A percentile compares a stretch with the other conserved stretches of the same genome.
phyloP scores from a whole-genome alignment of 2,888 invertebrate genomes.

The Agrotis exclamationis region DNA sequence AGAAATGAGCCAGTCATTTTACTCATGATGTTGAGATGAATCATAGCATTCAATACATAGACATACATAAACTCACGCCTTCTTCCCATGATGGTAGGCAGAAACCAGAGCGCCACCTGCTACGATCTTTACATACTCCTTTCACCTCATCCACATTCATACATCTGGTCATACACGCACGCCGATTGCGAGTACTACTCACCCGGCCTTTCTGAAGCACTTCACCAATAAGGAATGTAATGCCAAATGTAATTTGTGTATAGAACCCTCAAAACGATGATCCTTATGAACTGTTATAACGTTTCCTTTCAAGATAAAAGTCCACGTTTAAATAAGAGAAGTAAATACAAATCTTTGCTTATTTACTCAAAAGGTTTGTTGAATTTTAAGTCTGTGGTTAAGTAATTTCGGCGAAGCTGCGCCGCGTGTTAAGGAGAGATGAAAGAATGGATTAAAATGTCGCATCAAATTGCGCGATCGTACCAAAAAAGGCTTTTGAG shows the following conservation, averaged over 20 bases:
- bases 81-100: no score
- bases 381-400: conserved; percentile 40
- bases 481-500: conserved; percentile 39
- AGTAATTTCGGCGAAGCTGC: conserved; percentile 35
- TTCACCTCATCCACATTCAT: no score
- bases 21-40: no score
- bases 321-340: not conserved
- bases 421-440: conserved; percentile 42
- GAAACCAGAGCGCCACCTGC: no score
- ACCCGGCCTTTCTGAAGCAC: no score
- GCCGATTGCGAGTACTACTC: no score
- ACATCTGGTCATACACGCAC: no score
- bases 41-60: not conserved
- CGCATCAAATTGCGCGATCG: conserved; percentile 46
- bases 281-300: no score
- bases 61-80: no score
- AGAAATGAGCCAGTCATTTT: not conserved
- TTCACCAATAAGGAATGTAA: no score
- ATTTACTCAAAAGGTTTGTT: conserved; percentile 35
- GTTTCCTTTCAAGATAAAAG: not conserved
- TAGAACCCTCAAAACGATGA: no score
- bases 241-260: not conserved
- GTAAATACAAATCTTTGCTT: conserved; percentile 13
- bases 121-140: no score
- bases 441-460: conserved; percentile 54